A percentile compares a stretch with the other conserved stretches of the same genome.
Evolutionary conservation across 2,888 invertebrate genomes (phyloP).

Genomic region (Caenorhabditis panamensis): DNA sequence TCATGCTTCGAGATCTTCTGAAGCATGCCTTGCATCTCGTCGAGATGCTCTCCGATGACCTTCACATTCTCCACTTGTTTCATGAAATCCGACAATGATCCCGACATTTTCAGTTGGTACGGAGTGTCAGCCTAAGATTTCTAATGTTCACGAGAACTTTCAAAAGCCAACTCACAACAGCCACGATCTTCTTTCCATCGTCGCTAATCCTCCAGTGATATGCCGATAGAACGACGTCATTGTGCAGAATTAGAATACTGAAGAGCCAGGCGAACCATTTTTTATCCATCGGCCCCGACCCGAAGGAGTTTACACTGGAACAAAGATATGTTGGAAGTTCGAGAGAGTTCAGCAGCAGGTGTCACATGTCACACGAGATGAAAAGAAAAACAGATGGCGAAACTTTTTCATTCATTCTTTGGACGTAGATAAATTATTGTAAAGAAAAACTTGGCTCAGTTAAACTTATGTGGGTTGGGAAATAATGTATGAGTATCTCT

Average conservation of each 20-base stretch:
- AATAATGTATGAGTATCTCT: background rate
- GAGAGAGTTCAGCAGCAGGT: too few species aligned
- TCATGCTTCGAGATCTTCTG: constrained; percentile 45
- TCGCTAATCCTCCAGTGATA: constrained; percentile 67
- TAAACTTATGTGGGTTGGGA: too few species aligned
- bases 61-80: constrained; percentile 61
- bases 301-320: constrained; percentile 15
- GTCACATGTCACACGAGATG: too few species aligned
- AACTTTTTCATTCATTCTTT: background rate
- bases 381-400: background rate
- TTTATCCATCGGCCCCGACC: constrained; percentile 41
- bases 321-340: background rate
- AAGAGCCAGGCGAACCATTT: constrained; percentile 53
- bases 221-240: constrained; percentile 50
- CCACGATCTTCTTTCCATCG: constrained; percentile 67
- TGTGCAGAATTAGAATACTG: constrained; percentile 43
- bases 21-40: constrained; percentile 51
- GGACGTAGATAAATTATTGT: too few species aligned
- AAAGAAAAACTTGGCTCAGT: too few species aligned
- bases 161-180: constrained; percentile 65
- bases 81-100: constrained; percentile 64
- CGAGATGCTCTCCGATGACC: constrained; percentile 33
- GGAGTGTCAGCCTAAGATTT: constrained; percentile 54
- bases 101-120: constrained; percentile 56
- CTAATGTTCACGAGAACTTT: too few species aligned